Conservation (phyloP, 2,797 vertebrate genomes). For the Pangasius mekongensis region DNA sequence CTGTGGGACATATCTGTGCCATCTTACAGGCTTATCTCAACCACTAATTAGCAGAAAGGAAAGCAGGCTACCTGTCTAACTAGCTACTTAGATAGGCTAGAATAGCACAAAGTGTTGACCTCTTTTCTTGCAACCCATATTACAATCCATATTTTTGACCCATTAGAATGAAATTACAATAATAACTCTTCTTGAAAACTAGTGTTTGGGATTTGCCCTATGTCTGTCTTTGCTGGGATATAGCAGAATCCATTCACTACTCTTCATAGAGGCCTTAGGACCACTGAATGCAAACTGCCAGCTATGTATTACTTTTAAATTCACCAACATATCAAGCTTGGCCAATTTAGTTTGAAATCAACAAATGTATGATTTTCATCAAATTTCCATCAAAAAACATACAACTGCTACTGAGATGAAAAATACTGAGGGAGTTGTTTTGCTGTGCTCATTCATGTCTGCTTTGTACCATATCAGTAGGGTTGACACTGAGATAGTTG, state of each 20-base stretch:
- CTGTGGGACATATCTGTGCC: not conserved
- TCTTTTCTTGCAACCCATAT: not conserved
- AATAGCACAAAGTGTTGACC: conserved; percentile 15
- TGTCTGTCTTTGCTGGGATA: conserved; percentile 2
- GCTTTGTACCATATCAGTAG: conserved; percentile 28
- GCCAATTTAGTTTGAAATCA: not conserved
- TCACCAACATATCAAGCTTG: not conserved
- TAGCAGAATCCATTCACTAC: not conserved
- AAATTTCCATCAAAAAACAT: not conserved
- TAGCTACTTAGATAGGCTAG: not conserved
- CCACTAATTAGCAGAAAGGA: not conserved
- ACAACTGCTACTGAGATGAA: not conserved
- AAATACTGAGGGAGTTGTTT: not conserved
- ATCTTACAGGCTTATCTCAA: conserved; percentile 4
- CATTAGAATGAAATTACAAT: not conserved
- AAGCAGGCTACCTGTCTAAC: not conserved
- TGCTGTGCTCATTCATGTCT: not conserved
- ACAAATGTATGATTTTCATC: not conserved
- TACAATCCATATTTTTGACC: not conserved
- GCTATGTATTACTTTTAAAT: not conserved
- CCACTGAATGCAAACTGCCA: conserved; percentile 30
- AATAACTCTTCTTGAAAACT: not conserved
- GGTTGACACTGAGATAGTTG: not conserved
- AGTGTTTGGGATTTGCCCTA: not conserved
- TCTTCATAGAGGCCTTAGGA: conserved; percentile 26